These are phyloP conservation scores for Ginglymostoma cirratum DNA, from an alignment of 2,113 vertebrate genomes.

Conservation along the genomic window DNA sequence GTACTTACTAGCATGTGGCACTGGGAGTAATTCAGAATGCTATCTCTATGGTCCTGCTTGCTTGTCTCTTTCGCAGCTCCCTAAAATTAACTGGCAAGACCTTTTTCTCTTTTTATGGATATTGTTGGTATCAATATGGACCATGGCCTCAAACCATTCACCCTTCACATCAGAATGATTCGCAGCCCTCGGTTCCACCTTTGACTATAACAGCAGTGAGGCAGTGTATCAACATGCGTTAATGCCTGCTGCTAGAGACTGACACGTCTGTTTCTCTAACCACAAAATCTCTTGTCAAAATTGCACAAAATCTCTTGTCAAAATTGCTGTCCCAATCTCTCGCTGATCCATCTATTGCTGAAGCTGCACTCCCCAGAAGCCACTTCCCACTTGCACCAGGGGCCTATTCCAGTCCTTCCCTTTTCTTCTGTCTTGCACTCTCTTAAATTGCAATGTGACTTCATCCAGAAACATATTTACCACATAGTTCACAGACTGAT, in stretches of 20 bases:
- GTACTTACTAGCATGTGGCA: neutral
- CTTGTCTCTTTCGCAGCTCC: neutral
- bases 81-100: neutral
- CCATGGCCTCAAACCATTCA: neutral
- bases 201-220: neutral
- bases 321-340: neutral
- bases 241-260: neutral
- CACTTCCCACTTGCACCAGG: neutral
- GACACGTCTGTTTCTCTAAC: neutral
- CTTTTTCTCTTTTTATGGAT: neutral
- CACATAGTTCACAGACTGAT: neutral
- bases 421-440: neutral
- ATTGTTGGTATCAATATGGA: neutral
- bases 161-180: too few relatives aligned
- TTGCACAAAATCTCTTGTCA: neutral
- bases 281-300: neutral
- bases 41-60: neutral
- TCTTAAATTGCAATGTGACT: neutral
- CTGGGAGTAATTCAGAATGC: neutral
- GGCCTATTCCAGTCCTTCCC: neutral
- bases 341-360: neutral
- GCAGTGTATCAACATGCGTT: neutral
- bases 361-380: too few relatives aligned
- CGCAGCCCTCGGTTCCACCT: neutral
- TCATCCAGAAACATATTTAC: neutral